Evolutionary conservation across 1,140 invertebrate species (phyloP).

Genomic region (Lepidurus packardi): DNA sequence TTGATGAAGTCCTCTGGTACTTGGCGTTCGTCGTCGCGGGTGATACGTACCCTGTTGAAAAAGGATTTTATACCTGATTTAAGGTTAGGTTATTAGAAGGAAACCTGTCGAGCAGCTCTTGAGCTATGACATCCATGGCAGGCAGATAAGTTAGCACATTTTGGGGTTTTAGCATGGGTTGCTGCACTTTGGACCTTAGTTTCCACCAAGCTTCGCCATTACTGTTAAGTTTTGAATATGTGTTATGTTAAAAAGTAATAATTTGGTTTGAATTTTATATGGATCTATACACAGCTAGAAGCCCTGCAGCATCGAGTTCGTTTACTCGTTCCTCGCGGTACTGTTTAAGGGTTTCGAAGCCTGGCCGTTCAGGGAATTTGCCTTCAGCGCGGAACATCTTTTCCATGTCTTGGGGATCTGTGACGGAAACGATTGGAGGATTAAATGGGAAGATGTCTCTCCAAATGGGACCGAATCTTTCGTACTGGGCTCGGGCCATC

Average conservation of each 20-base stretch:
- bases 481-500: conserved; percentile 40
- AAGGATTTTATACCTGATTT: neutral
- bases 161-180: conserved; percentile 69
- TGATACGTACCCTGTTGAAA: conserved; percentile 31
- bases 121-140: conserved; percentile 63
- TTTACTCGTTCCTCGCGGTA: conserved; percentile 31
- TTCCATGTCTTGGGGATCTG: conserved; percentile 67
- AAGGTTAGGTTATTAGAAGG: neutral
- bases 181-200: conserved; percentile 74
- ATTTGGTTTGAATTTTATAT: neutral
- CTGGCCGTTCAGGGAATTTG: conserved; percentile 62
- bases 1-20: conserved; percentile 69
- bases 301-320: conserved; percentile 25
- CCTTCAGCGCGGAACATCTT: conserved; percentile 69
- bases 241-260: neutral
- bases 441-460: conserved; percentile 66
- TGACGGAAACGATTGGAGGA: conserved; percentile 71
- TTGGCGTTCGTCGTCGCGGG: conserved; percentile 46
- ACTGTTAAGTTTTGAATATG: conserved; percentile 48
- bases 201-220: conserved; percentile 75
- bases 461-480: conserved; percentile 63
- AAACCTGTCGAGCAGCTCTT: conserved; percentile 45
- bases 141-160: conserved; percentile 66
- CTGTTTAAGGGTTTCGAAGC: conserved; percentile 33
- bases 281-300: conserved; percentile 30